Conservation (phyloP, 2,113 vertebrate genomes). For the Uria aalge region DNA sequence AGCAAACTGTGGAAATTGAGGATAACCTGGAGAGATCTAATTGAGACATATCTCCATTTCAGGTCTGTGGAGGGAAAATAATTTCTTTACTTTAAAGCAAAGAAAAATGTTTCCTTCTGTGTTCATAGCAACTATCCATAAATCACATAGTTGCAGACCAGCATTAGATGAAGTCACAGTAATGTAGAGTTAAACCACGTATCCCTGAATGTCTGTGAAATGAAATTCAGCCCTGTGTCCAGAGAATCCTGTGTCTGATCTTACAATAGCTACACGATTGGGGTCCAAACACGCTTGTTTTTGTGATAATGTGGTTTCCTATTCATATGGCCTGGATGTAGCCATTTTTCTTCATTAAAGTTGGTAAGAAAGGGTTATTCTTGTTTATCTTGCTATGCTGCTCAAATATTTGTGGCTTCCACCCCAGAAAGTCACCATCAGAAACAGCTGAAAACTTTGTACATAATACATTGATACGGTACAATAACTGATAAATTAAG, state of each 20-base stretch:
- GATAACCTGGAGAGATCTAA: background rate
- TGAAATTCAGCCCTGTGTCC: background rate
- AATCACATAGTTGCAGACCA: background rate
- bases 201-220: background rate
- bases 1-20: background rate
- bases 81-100: background rate
- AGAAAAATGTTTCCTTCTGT: background rate
- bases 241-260: background rate
- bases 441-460: background rate
- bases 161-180: background rate
- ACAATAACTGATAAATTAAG: background rate
- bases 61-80: background rate
- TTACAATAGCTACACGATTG: fast-evolving
- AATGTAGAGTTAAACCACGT: background rate
- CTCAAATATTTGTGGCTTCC: background rate
- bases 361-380: background rate
- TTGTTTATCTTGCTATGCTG: background rate
- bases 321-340: background rate
- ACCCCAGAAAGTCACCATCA: background rate
- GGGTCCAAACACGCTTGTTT: background rate
- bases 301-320: background rate
- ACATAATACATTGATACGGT: background rate
- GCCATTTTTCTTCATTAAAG: background rate
- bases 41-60: background rate
- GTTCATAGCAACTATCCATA: background rate